Percentiles rank a stretch among this genome's conserved stretches.
Conservation (phyloP, 2,113 vertebrate species). For the Sinocyclocheilus grahami region DNA sequence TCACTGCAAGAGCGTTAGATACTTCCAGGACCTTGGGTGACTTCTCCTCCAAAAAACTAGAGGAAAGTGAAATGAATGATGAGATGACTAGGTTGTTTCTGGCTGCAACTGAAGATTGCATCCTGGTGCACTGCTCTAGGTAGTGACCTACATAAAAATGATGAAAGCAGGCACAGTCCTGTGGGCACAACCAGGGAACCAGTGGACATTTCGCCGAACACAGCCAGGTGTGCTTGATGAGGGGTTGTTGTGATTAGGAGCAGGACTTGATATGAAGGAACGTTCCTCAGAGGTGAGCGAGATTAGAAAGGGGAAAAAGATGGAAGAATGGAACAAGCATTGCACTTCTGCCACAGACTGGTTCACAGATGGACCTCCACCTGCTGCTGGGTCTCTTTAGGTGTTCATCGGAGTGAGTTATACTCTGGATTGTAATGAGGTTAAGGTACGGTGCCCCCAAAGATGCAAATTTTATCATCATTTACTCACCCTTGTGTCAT, state of each 20-base stretch:
- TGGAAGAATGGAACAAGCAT: constrained; percentile 53
- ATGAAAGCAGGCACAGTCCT: constrained; percentile 13
- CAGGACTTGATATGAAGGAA: constrained; percentile 45
- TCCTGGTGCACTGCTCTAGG: constrained; percentile 40
- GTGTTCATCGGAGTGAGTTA: constrained; percentile 55
- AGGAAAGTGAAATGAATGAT: constrained; percentile 40
- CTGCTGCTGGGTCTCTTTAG: constrained; percentile 72
- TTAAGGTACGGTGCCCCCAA: background rate
- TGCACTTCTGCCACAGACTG: constrained; percentile 61
- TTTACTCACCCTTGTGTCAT: background rate
- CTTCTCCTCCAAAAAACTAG: constrained; percentile 29
- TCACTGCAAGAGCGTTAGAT: constrained; percentile 14
- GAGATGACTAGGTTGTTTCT: constrained; percentile 49
- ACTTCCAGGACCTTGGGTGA: constrained; percentile 33
- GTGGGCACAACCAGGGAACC: constrained; percentile 3
- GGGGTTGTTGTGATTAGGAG: constrained; percentile 75
- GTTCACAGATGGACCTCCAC: constrained; percentile 72
- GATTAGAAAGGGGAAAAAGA: background rate
- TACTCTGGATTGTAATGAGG: background rate
- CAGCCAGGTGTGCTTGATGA: constrained; percentile 74
- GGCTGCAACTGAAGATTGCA: constrained; percentile 33
- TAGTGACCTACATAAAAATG: constrained; percentile 45
- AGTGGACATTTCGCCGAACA: background rate
- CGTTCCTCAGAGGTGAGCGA: constrained; percentile 6
- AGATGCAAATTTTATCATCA: no score